Evolutionary conservation across 2,113 vertebrate genomes (phyloP).

Genomic region (Cranoglanis bouderius): DNA sequence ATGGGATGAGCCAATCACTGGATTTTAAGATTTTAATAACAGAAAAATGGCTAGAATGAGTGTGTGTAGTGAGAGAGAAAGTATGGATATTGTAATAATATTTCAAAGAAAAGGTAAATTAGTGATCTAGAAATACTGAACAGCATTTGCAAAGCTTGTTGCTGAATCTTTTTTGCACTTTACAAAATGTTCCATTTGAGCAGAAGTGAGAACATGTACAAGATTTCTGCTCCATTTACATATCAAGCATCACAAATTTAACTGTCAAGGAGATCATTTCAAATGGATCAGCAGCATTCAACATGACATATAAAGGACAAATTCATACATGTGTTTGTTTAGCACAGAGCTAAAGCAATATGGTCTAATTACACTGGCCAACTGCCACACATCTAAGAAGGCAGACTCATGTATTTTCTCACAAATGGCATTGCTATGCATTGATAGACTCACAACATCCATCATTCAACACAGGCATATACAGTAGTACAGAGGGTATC

Average conservation of each 20-base stretch:
- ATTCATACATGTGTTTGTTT: neutral
- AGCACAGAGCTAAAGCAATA: neutral
- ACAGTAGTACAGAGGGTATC: neutral
- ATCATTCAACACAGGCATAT: neutral
- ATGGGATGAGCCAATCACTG: slow-evolving; percentile 29
- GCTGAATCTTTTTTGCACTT: neutral
- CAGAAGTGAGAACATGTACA: neutral
- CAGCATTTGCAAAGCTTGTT: neutral
- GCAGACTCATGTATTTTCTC: neutral
- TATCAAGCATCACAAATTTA: neutral
- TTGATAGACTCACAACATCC: neutral
- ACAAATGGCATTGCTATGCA: neutral
- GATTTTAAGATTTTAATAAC: slow-evolving; percentile 40
- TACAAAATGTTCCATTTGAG: neutral
- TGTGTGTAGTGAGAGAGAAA: neutral
- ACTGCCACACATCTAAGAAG: neutral
- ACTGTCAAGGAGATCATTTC: neutral
- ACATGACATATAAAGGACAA: neutral
- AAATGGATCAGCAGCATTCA: neutral
- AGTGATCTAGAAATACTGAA: neutral
- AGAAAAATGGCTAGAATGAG: slow-evolving; percentile 8
- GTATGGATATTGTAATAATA: neutral
- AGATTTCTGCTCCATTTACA: neutral
- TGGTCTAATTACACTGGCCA: slow-evolving; percentile 1
- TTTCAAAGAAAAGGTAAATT: neutral